phyloP scores from a whole-genome alignment of 2,888 invertebrate species.

The Platycheirus albimanus region DNA sequence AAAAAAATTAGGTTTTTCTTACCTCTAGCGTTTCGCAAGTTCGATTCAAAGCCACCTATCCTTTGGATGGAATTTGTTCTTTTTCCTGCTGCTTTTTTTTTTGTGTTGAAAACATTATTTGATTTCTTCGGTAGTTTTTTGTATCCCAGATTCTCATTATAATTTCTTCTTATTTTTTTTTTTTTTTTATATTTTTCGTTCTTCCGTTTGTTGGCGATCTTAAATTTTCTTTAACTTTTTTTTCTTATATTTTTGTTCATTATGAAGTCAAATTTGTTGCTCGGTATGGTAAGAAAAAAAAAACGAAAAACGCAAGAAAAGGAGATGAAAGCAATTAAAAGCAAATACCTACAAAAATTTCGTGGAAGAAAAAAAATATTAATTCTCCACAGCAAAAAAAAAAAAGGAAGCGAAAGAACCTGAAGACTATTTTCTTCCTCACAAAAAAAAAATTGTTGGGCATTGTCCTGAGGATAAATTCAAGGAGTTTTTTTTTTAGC shows the following conservation, averaged over 20 bases:
- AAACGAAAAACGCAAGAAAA: constrained; percentile 59
- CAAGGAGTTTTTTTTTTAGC: constrained; percentile 6
- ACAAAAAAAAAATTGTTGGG: constrained; percentile 22
- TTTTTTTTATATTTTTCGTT: constrained; percentile 27
- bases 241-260: constrained; percentile 43
- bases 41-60: constrained; percentile 38
- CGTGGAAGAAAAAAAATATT: constrained; percentile 48
- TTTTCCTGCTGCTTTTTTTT: constrained; percentile 19
- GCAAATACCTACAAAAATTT: constrained; percentile 55
- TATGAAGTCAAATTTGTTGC: constrained; percentile 62
- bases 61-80: background rate
- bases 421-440: constrained; percentile 4
- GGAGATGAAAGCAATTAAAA: constrained; percentile 73
- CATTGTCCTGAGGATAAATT: constrained; percentile 56
- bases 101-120: constrained; percentile 56
- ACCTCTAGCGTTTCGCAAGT: constrained; percentile 51
- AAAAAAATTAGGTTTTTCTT: constrained; percentile 30
- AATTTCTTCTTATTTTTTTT: constrained; percentile 40
- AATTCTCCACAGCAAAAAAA: constrained; percentile 17
- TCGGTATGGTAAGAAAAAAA: constrained; percentile 31
- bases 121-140: constrained; percentile 52
- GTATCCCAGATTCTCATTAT: constrained; percentile 64
- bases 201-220: constrained; percentile 67
- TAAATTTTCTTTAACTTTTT: constrained; percentile 60
- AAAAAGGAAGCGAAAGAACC: constrained; percentile 7